These are phyloP conservation scores for Eulemur coronatus DNA, from an alignment of 2,797 vertebrate genomes.

Conservation along the genomic window DNA sequence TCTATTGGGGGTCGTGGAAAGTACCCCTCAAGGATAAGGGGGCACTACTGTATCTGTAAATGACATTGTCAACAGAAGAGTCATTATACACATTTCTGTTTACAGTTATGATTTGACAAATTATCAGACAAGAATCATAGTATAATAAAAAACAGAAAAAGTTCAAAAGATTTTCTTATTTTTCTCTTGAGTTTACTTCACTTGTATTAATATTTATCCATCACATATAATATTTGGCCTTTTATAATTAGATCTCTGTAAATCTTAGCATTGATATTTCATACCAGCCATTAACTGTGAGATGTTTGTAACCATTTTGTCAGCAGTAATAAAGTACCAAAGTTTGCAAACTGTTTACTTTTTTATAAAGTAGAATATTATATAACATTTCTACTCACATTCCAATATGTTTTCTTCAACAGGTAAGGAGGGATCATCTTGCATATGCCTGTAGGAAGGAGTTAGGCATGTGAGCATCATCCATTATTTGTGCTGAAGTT, in stretches of 20 bases:
- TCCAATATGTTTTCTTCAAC: not conserved
- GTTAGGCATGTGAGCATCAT: not conserved
- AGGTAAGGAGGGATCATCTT: not conserved
- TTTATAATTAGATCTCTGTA: not conserved
- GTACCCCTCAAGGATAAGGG: not conserved
- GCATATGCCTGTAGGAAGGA: not conserved
- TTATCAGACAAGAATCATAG: not conserved
- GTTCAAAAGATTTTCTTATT: not conserved
- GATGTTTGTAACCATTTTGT: not conserved
- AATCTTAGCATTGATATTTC: not conserved
- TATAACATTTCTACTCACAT: not conserved
- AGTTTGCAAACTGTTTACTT: not conserved
- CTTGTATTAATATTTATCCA: not conserved
- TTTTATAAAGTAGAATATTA: not conserved
- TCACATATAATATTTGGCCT: not conserved
- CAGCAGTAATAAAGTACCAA: not conserved
- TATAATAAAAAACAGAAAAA: not conserved
- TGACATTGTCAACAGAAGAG: not conserved
- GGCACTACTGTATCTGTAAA: not conserved
- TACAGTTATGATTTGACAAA: not conserved
- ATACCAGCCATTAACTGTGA: not conserved
- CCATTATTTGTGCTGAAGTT: no score
- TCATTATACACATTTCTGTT: not conserved
- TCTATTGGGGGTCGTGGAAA: not conserved
- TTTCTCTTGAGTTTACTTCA: not conserved